A percentile compares a stretch with the other conserved stretches of the same genome.
These are phyloP conservation scores for Holocentrus rufus DNA, from an alignment of 2,797 vertebrate genomes.

Conservation along the genomic window DNA sequence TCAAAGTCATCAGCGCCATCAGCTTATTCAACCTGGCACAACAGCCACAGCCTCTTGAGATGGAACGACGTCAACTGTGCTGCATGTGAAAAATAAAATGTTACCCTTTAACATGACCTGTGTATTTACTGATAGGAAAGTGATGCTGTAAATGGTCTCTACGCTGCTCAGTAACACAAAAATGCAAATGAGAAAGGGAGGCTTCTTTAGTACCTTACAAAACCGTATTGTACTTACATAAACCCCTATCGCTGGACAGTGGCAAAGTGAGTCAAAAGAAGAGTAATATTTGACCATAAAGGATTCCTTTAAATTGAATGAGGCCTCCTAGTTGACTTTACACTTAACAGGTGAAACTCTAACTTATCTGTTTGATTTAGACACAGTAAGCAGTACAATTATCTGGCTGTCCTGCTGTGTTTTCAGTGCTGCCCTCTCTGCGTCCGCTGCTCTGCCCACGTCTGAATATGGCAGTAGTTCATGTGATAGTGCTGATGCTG, in stretches of 20 bases:
- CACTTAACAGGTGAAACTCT: constrained; percentile 25
- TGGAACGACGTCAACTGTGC: constrained; percentile 2
- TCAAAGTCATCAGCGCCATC: constrained; percentile 42
- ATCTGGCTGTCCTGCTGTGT: constrained; percentile 45
- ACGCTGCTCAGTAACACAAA: constrained; percentile 15
- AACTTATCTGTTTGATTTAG: constrained; percentile 47
- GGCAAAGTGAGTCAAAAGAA: constrained; percentile 19
- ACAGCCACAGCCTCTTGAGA: constrained; percentile 38
- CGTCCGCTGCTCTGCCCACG: constrained; percentile 45
- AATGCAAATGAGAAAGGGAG: constrained; percentile 9
- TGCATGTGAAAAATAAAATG: constrained; percentile 16
- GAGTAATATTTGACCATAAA: constrained; percentile 23
- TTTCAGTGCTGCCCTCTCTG: constrained; percentile 56
- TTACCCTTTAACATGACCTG: constrained; percentile 12
- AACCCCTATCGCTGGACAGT: constrained; percentile 32
- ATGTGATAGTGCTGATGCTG: constrained; percentile 79
- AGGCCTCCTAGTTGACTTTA: constrained; percentile 9
- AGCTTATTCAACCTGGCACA: constrained; percentile 43
- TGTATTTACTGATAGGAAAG: background rate
- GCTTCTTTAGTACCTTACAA: background rate
- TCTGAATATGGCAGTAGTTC: constrained; percentile 67
- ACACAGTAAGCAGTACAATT: constrained; percentile 34
- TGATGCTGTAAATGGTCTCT: background rate
- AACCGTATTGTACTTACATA: constrained; percentile 52
- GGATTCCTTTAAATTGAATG: constrained; percentile 37